Conservation (phyloP, 30 jellyfish, hydroid and myxozoan species). For the Clytia hemisphaerica region DNA sequence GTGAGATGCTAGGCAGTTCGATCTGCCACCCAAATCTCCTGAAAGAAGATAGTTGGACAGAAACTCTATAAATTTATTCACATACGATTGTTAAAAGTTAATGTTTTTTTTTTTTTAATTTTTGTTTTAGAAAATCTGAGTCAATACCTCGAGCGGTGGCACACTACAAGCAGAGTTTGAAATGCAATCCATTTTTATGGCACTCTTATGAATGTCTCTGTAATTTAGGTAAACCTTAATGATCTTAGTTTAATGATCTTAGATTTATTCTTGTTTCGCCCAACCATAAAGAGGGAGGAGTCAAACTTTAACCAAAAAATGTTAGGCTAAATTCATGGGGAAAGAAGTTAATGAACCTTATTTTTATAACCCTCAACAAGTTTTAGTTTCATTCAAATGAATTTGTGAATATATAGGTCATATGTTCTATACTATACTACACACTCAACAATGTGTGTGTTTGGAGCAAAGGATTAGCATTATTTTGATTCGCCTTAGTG, state of each 20-base stretch:
- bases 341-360: not conserved
- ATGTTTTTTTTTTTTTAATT: not conserved
- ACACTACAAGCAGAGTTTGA: constrained; percentile 72
- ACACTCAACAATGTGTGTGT: not conserved
- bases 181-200: constrained; percentile 91
- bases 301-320: too few relatives aligned
- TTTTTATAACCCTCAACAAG: too few relatives aligned
- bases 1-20: too few relatives aligned
- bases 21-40: too few relatives aligned
- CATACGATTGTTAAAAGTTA: not conserved
- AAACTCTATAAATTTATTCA: not conserved
- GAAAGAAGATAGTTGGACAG: too few relatives aligned
- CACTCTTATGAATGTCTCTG: constrained; percentile 75
- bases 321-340: not conserved
- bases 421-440: too few relatives aligned
- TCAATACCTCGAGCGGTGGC: constrained; percentile 68
- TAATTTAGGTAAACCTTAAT: constrained; percentile 53
- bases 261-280: not conserved
- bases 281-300: too few relatives aligned
- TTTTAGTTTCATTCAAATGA: too few relatives aligned
- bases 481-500: too few relatives aligned
- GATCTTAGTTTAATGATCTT: not conserved
- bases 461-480: not conserved
- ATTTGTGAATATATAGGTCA: too few relatives aligned
- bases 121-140: constrained; percentile 68